Percentiles rank a stretch among this genome's conserved stretches.
phyloP scores from a whole-genome alignment of 1,140 invertebrate genomes.

The Panonychus citri region DNA sequence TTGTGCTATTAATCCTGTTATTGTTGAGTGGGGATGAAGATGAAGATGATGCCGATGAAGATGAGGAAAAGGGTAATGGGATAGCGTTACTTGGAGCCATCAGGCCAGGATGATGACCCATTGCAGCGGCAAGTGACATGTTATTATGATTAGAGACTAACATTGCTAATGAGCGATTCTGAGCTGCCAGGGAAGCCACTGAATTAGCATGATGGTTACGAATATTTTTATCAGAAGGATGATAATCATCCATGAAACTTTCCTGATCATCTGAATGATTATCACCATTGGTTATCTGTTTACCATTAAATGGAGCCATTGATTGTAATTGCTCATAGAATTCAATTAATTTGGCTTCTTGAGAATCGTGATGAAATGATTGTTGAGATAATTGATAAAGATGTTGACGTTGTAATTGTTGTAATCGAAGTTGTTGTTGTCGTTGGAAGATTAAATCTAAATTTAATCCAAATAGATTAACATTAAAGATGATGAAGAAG shows the following conservation, averaged over 20 bases:
- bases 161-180: background rate
- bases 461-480: too few species aligned
- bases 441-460: background rate
- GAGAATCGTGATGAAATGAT: background rate
- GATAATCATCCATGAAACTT: background rate
- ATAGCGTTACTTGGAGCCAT: too few species aligned
- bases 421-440: background rate
- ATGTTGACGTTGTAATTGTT: background rate
- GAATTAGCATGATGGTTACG: background rate
- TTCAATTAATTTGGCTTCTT: background rate
- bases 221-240: background rate
- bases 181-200: background rate
- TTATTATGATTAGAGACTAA: background rate
- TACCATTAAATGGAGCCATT: background rate
- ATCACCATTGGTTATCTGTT: too few species aligned
- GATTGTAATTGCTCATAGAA: background rate
- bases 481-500: too few species aligned
- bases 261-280: background rate
- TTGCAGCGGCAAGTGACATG: background rate
- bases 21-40: background rate
- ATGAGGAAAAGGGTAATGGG: too few species aligned
- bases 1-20: background rate
- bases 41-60: background rate
- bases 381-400: background rate
- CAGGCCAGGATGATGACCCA: too few species aligned